Percentiles rank a stretch among this genome's conserved stretches.
phyloP scores from a whole-genome alignment of 2,113 vertebrate species.

The Dromas ardeola region DNA sequence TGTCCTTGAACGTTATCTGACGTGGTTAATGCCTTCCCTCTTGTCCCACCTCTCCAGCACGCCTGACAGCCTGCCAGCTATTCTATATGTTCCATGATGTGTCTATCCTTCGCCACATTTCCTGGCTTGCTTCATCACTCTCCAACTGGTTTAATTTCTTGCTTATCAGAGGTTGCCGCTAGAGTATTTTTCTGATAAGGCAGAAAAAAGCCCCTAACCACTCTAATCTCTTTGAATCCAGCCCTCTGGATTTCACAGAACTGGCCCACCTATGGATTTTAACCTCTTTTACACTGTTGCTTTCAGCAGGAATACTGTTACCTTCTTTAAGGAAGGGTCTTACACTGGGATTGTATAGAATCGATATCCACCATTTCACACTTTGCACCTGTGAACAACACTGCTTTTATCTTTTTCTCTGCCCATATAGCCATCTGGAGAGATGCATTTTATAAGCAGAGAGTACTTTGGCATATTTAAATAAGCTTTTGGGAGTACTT shows the following conservation, averaged over 20 bases:
- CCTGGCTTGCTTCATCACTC: not conserved
- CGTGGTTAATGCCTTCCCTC: not conserved
- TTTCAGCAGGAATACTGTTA: not conserved
- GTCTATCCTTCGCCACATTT: not conserved
- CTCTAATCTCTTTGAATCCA: not conserved
- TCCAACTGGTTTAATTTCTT: not conserved
- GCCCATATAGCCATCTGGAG: not conserved
- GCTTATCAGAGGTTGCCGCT: not conserved
- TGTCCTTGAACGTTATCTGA: not conserved
- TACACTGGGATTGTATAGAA: not conserved
- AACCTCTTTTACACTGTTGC: not conserved
- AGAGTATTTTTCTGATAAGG: not conserved
- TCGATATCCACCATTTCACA: not conserved
- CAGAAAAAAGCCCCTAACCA: rapidly evolving
- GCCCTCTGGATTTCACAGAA: not conserved
- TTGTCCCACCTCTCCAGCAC: rapidly evolving
- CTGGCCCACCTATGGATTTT: not conserved
- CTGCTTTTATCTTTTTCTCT: not conserved
- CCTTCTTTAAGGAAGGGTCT: not conserved
- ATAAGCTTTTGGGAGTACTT: not conserved
- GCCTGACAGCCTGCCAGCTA: not conserved
- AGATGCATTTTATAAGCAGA: not conserved
- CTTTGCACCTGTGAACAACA: not conserved
- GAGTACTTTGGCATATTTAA: not conserved
- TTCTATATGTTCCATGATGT: not conserved